Conservation (phyloP, 2,888 invertebrate species). For the Gonocerus acuteangulatus region DNA sequence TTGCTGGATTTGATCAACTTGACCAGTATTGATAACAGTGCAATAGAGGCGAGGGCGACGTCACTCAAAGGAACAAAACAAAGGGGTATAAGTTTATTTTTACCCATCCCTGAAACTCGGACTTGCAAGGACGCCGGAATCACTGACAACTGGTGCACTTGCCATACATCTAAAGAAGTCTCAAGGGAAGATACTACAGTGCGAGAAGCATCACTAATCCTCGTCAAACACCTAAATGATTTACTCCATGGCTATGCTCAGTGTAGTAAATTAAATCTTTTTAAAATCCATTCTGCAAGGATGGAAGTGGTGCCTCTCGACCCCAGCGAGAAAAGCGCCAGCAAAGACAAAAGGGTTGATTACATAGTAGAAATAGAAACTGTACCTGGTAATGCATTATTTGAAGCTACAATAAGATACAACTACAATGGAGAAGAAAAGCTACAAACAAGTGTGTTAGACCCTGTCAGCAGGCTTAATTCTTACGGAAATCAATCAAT, state of each 20-base stretch:
- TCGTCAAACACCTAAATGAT: slow-evolving; percentile 59
- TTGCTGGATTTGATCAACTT: slow-evolving; percentile 59
- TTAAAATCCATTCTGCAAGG: slow-evolving; percentile 57
- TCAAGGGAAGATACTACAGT: slow-evolving; percentile 50
- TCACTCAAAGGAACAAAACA: slow-evolving; percentile 26
- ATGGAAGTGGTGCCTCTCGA: slow-evolving; percentile 45
- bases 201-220: slow-evolving; percentile 51
- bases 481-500: slow-evolving; percentile 71
- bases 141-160: slow-evolving; percentile 81
- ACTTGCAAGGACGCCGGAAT: slow-evolving; percentile 73
- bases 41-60: slow-evolving; percentile 24
- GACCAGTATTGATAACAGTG: slow-evolving; percentile 44
- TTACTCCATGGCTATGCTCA: slow-evolving; percentile 53
- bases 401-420: slow-evolving; percentile 68
- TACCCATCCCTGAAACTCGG: slow-evolving; percentile 59
- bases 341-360: slow-evolving; percentile 45
- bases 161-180: slow-evolving; percentile 59
- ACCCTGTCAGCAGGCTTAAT: slow-evolving; percentile 69
- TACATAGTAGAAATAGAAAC: slow-evolving; percentile 58
- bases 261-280: slow-evolving; percentile 58
- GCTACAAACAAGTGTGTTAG: slow-evolving; percentile 51
- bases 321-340: slow-evolving; percentile 43
- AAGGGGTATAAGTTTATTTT: slow-evolving; percentile 68
- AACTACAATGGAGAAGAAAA: slow-evolving; percentile 37
- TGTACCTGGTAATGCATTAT: slow-evolving; percentile 60